Base-by-base conservation (phyloP, 1,140 invertebrate genomes). In the Mizuhopecten yessoensis region DNA sequence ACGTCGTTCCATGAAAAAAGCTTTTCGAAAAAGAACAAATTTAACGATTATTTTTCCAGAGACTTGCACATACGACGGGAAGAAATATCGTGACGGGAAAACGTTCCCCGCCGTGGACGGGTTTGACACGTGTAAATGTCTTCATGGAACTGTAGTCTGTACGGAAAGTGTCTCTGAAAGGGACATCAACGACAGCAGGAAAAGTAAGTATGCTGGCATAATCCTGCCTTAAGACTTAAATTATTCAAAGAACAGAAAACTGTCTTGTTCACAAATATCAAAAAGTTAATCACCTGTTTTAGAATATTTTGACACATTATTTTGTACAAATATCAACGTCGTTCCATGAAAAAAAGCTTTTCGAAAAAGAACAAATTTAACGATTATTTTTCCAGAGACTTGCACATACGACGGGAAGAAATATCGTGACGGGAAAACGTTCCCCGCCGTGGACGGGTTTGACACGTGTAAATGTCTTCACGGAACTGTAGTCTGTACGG, bases 391-490 rank as follows among this genome's bases (percentile, higher is more conserved):
- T 23, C 20, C 20, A 49, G 45, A 49, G 45, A 49, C 10, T 20
- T 49, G 45, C 20, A 49, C 45, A 23, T 90, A 90, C 39, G 45
- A 90, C 29, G 89, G 89, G 0, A 90, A 90, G 86, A 49, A 34
- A 34, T 90, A 34, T n/a, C n/a, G 29, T 7, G 86, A 49, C 9
- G 89, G 89, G 0, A 57, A 87, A 33, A 23, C 13, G 0, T 90
- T 90, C 86, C 86, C 34, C 20, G 86, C 86, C 7, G 89, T 87
- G 23, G 89, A 90, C 89, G 89, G 89, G 3, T 90, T 86, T 90
- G 87, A 90, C 45, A 87, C 33, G 86, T 90, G 90, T 34, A 49
- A 87, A 23, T 90, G 90, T 75, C 57, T 75, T 3, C 57, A 75
- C n/a, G 57, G 57, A 29, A 75, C 57, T 29, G 57, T 75, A n/a